Evolutionary conservation across 1,140 invertebrate genomes (phyloP).

Genomic region (Ditylenchus dipsaci): DNA sequence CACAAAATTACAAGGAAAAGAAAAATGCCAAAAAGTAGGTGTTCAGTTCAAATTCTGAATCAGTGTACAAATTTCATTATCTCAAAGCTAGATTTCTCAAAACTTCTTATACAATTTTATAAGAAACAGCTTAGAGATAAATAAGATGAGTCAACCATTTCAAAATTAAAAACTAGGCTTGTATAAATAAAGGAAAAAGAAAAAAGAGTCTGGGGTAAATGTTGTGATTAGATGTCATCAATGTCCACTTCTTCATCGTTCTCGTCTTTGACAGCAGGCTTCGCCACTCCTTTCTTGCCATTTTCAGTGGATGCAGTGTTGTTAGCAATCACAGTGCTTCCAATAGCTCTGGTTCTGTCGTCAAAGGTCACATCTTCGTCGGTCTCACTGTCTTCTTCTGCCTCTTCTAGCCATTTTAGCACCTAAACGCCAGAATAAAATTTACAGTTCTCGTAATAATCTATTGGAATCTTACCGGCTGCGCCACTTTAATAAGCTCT

Average conservation of each 20-base stretch:
- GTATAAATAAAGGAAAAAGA: background rate
- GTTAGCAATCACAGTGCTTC: constrained; percentile 18
- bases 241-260: constrained; percentile 50
- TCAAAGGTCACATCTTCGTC: constrained; percentile 50
- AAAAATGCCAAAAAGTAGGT: too few relatives aligned
- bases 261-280: constrained; percentile 20
- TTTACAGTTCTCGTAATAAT: background rate
- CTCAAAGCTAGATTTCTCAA: too few relatives aligned
- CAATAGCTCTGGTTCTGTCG: constrained; percentile 43
- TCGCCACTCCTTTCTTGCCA: background rate
- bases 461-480: constrained; percentile 62
- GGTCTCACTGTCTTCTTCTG: constrained; percentile 70
- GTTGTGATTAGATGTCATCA: constrained; percentile 43
- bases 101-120: too few relatives aligned
- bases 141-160: too few relatives aligned
- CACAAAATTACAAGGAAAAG: too few relatives aligned
- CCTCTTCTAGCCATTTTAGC: constrained; percentile 91
- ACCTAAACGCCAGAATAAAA: constrained; percentile 62
- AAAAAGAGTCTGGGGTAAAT: background rate
- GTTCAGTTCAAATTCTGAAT: too few relatives aligned
- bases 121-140: too few relatives aligned
- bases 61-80: too few relatives aligned
- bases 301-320: constrained; percentile 6
- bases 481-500: constrained; percentile 84
- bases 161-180: too few relatives aligned